Evolutionary conservation across 2,888 invertebrate species (phyloP), one percentile per base, ranked within the genome.

Genomic region (Bombylius major): DNA sequence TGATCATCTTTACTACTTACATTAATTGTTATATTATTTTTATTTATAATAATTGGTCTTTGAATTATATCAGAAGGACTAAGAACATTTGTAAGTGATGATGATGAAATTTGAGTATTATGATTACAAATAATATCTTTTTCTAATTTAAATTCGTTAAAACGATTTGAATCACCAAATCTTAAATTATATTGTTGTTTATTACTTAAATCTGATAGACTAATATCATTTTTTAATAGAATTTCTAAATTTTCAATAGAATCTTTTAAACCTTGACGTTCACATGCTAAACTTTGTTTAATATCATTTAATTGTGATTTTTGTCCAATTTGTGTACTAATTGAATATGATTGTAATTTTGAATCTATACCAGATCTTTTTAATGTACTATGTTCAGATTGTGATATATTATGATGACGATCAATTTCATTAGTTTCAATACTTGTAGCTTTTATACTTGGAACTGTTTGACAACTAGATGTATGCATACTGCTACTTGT

Each of bases 181-280:
- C 72, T 64, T 3, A 73, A 62, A 59, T 68, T 71, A 61, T 70
- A 66, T 56, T 73, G 72, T 60, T 72, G 73, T 56, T 73, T 72
- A 55, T 67, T 71, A 62, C 70, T 73, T 59, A 72, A 63, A 63
- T 72, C 72, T 44, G 74, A 74, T 9, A 74, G 63, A 50, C 72
- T 73, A 23, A 74, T 70, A 59, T 74, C 72, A 62, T 74, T 73
- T 66, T 74, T 73, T 8, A 74, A 64, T 56, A 74, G 62, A 36
- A 72, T 71, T 62, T 73, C 73, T 14, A 74, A 62, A 59, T 73
- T 74, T 62, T 74, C 73, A 55, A 74, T 74, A 51, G 73, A 74
- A 56, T 71, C 71, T 62, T 70, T 73, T 11, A 74, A 62, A 1
- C 66, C 58, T 33, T 61, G 62, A 54, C 68, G 68, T 60, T 72